phyloP scores from a whole-genome alignment of 1,140 invertebrate genomes.

The Tenebrio molitor region DNA sequence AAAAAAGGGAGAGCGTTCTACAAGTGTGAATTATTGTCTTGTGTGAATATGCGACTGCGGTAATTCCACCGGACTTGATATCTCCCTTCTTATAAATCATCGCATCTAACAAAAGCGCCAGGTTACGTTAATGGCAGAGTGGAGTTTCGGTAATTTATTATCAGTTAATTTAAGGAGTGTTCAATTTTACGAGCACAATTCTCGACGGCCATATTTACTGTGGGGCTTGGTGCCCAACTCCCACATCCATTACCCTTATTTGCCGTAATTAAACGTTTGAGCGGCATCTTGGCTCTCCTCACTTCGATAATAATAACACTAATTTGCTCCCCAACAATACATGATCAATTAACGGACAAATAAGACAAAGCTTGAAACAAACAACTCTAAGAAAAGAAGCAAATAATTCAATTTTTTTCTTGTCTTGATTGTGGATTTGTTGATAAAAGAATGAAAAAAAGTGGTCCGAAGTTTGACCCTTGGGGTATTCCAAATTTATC shows the following conservation, averaged over 20 bases:
- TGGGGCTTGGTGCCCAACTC: slow-evolving; percentile 34
- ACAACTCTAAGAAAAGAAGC: too few species aligned
- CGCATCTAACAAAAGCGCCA: slow-evolving; percentile 40
- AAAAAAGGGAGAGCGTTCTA: too few species aligned
- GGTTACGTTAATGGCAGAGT: slow-evolving; percentile 59
- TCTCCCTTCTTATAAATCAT: slow-evolving; percentile 42
- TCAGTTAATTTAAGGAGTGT: slow-evolving; percentile 64
- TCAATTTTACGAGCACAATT: slow-evolving; percentile 61
- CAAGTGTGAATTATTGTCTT: too few species aligned
- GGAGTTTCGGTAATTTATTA: slow-evolving; percentile 63
- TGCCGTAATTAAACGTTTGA: slow-evolving; percentile 8
- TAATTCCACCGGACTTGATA: slow-evolving; percentile 4
- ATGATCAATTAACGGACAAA: neutral
- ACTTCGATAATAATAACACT: neutral
- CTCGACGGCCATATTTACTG: slow-evolving; percentile 52
- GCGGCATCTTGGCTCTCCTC: neutral
- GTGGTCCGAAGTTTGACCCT: too few species aligned
- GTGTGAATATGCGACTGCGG: too few species aligned
- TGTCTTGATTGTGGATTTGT: too few species aligned
- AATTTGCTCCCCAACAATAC: neutral
- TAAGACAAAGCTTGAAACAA: too few species aligned
- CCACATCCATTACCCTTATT: slow-evolving; percentile 31
- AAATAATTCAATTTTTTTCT: too few species aligned
- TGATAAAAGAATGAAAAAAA: too few species aligned
- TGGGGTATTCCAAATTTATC: too few species aligned